Conservation (phyloP, 2,113 vertebrate species). For the Plestiodon gilberti region DNA sequence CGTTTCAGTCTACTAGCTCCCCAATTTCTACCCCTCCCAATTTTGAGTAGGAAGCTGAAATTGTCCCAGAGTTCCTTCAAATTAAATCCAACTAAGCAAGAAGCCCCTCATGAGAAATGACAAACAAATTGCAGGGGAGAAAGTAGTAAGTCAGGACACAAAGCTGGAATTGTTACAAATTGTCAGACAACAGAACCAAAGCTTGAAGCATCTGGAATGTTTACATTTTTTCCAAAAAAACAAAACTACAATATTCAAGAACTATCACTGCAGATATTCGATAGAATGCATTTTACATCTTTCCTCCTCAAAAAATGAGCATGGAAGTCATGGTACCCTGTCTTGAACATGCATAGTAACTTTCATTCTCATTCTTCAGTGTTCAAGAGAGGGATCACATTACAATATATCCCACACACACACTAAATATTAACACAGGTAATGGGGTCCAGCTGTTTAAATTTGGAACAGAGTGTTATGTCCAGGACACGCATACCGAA, state of each 20-base stretch:
- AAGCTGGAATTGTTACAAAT: background rate
- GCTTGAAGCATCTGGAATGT: background rate
- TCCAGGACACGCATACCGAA: background rate
- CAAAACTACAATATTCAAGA: background rate
- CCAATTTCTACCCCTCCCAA: background rate
- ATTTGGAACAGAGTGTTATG: background rate
- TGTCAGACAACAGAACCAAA: background rate
- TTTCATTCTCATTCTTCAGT: background rate
- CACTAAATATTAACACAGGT: background rate
- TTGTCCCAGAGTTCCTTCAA: background rate
- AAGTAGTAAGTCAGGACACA: background rate
- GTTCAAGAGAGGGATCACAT: background rate
- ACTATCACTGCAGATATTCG: background rate
- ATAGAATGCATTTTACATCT: background rate
- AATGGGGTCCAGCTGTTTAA: background rate
- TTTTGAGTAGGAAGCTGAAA: background rate
- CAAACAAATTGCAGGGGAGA: background rate
- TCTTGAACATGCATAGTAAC: background rate
- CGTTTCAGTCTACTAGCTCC: background rate
- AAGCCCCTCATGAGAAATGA: background rate
- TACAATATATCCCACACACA: background rate
- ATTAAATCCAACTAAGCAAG: constrained; percentile 1
- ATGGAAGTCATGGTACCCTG: background rate
- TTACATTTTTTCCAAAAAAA: background rate
- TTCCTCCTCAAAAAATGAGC: background rate